phyloP scores from a whole-genome alignment of 2,113 vertebrate genomes.

The Hypanus sabinus region DNA sequence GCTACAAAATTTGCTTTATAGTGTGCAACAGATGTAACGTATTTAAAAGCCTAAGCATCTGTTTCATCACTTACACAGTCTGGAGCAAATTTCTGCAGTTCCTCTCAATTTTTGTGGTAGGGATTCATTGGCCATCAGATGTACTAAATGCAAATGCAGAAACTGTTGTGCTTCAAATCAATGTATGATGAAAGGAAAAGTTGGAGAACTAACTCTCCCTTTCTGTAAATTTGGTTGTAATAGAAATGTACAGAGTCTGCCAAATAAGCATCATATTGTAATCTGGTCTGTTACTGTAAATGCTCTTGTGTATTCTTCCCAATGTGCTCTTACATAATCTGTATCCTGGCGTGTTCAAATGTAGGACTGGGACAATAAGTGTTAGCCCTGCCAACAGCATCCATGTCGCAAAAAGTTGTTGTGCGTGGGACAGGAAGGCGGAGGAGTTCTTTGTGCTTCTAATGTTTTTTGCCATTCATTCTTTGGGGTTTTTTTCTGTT shows the following conservation, averaged over 20 bases:
- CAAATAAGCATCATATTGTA: not conserved
- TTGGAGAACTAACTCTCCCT: not conserved
- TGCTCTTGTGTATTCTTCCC: slow-evolving; percentile 9
- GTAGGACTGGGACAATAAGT: not conserved
- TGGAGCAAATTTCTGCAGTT: slow-evolving; percentile 2
- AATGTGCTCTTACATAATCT: not conserved
- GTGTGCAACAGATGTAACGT: slow-evolving; percentile 35
- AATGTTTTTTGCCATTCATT: too few species aligned
- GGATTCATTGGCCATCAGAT: not conserved
- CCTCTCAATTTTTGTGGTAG: not conserved
- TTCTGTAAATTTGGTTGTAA: not conserved
- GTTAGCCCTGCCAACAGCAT: too few species aligned
- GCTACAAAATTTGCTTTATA: slow-evolving; percentile 16
- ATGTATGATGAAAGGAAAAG: not conserved
- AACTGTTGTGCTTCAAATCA: not conserved
- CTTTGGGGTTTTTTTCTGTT: too few species aligned
- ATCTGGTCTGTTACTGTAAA: slow-evolving; percentile 36
- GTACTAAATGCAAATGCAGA: not conserved
- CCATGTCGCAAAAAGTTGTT: too few species aligned
- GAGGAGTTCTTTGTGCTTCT: too few species aligned
- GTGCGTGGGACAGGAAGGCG: too few species aligned
- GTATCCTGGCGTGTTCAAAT: not conserved
- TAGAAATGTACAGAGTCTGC: not conserved
- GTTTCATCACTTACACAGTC: not conserved
- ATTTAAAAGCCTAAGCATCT: slow-evolving; percentile 1